Conservation (phyloP, 2,797 vertebrate species). For the Meda fulgida region DNA sequence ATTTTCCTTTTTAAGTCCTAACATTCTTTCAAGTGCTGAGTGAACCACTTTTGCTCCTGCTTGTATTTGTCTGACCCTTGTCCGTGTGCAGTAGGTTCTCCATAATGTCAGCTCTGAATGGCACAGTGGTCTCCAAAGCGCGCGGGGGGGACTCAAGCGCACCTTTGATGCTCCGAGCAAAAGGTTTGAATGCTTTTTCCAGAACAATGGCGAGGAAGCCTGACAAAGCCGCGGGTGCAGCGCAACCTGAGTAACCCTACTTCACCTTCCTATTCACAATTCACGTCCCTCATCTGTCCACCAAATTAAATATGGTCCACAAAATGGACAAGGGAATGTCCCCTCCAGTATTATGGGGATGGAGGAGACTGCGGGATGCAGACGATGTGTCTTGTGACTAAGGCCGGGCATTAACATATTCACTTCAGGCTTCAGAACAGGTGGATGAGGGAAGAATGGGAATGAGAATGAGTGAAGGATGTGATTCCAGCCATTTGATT, state of each 20-base stretch:
- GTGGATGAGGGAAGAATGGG: conserved; percentile 47
- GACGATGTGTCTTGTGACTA: conserved; percentile 31
- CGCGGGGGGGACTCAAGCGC: conserved; percentile 29
- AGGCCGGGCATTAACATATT: conserved; percentile 48
- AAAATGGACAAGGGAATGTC: conserved; percentile 61
- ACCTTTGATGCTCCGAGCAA: conserved; percentile 68
- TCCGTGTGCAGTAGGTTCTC: conserved; percentile 60
- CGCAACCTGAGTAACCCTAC: conserved; percentile 58
- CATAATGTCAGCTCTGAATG: conserved; percentile 65
- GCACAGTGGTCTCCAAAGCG: conserved; percentile 58
- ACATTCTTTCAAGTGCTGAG: conserved; percentile 60
- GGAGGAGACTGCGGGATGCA: conserved; percentile 22
- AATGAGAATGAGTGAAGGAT: conserved; percentile 27
- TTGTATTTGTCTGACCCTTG: conserved; percentile 70
- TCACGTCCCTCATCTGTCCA: conserved; percentile 58
- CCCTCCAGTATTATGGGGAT: conserved; percentile 45
- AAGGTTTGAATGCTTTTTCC: conserved; percentile 64
- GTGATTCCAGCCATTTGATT: conserved; percentile 46
- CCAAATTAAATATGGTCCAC: conserved; percentile 60
- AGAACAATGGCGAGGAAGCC: conserved; percentile 62
- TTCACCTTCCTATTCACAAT: conserved; percentile 53
- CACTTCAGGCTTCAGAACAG: conserved; percentile 55
- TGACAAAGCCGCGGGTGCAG: conserved; percentile 66
- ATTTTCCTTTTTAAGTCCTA: conserved; percentile 34
- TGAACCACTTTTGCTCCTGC: conserved; percentile 65